Evolutionary conservation across 2,797 vertebrate genomes (phyloP).

Genomic region (Rhinella marina): DNA sequence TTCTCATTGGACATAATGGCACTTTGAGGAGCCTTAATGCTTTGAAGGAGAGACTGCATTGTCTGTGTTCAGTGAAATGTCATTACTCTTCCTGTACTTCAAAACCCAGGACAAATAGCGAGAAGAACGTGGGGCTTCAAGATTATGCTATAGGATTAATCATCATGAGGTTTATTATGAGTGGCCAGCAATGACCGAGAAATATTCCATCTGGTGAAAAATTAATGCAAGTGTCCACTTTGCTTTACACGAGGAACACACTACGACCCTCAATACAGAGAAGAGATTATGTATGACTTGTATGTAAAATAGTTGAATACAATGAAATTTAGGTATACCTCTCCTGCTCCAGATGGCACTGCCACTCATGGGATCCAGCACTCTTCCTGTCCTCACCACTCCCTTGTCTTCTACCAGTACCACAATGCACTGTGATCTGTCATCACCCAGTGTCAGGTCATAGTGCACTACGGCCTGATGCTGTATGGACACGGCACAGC

Average conservation of each 20-base stretch:
- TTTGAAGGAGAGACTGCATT: slow-evolving; percentile 38
- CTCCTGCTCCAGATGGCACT: too few relatives aligned
- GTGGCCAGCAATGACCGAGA: neutral
- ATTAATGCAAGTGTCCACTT: neutral
- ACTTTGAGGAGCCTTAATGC: slow-evolving; percentile 27
- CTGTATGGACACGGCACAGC: too few relatives aligned
- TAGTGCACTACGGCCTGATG: too few relatives aligned
- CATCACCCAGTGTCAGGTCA: too few relatives aligned
- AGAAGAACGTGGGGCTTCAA: neutral
- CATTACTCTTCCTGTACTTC: slow-evolving; percentile 44
- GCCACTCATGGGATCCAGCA: too few relatives aligned
- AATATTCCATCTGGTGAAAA: slow-evolving; percentile 14
- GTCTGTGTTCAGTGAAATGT: slow-evolving; percentile 49
- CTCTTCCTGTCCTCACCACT: too few relatives aligned
- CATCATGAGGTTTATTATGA: slow-evolving; percentile 12
- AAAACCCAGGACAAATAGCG: slow-evolving; percentile 11
- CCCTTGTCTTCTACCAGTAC: too few relatives aligned
- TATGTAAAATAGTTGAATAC: too few relatives aligned
- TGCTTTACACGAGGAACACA: neutral
- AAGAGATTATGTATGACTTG: neutral
- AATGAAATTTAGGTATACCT: too few relatives aligned
- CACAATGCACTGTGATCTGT: too few relatives aligned
- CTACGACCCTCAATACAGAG: neutral
- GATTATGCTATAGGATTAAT: slow-evolving; percentile 32
- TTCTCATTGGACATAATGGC: slow-evolving; percentile 14